Percentiles rank a stretch among this genome's conserved stretches.
These are phyloP conservation scores for Vireo altiloquus DNA, from an alignment of 2,113 vertebrate genomes.

Conservation along the genomic window DNA sequence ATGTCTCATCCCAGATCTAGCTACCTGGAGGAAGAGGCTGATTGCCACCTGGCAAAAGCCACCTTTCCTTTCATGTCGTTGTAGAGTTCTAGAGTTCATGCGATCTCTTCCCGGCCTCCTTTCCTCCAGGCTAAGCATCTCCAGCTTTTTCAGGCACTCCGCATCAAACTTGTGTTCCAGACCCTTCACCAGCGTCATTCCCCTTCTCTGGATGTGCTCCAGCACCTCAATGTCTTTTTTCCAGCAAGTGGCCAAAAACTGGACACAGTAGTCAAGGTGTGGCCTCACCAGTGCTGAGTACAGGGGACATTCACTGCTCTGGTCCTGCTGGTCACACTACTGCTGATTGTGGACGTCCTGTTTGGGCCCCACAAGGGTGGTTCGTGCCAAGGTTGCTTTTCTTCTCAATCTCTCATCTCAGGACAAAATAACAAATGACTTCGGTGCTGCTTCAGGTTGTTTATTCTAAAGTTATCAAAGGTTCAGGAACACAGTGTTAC, in stretches of 20 bases:
- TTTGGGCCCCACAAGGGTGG: too few species aligned
- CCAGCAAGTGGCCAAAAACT: background rate
- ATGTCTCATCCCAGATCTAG: background rate
- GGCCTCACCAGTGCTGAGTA: background rate
- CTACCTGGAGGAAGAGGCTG: rapidly evolving
- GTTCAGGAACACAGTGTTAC: too few species aligned
- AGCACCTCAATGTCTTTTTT: background rate
- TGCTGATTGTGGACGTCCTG: too few species aligned
- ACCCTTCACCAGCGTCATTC: background rate
- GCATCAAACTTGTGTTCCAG: background rate
- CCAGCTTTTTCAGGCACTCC: background rate
- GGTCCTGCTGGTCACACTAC: background rate
- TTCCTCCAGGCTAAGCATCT: background rate
- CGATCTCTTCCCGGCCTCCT: background rate
- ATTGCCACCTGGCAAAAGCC: too few species aligned
- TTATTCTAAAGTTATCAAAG: too few species aligned
- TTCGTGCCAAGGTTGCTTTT: too few species aligned
- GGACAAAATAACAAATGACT: too few species aligned
- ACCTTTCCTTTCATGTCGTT: background rate
- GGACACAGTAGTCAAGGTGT: background rate
- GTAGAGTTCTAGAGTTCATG: background rate
- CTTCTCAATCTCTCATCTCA: too few species aligned
- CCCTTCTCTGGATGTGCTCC: background rate
- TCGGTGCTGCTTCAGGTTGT: too few species aligned
- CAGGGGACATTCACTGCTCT: background rate